Conservation (phyloP, 2,797 vertebrate species). For the Ctenosaura bakeri region DNA sequence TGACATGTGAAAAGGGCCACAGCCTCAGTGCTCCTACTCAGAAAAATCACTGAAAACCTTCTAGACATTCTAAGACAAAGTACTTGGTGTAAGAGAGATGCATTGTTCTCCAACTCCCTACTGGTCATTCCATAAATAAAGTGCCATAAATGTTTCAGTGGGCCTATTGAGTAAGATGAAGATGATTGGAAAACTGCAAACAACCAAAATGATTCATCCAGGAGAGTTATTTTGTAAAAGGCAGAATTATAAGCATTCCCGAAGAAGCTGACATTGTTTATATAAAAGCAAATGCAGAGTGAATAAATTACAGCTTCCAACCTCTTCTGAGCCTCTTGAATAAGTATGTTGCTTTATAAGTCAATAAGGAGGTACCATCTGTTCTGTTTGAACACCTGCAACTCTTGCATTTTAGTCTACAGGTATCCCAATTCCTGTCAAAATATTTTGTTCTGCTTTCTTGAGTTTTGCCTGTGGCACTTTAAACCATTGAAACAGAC, state of each 20-base stretch:
- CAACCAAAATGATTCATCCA: slow-evolving; percentile 14
- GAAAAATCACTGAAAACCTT: background rate
- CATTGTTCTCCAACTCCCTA: slow-evolving; percentile 19
- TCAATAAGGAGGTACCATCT: slow-evolving; percentile 37
- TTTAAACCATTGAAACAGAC: slow-evolving; percentile 34
- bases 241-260: slow-evolving; percentile 17
- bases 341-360: slow-evolving; percentile 39
- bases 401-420: slow-evolving; percentile 24
- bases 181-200: slow-evolving; percentile 17
- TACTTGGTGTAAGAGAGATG: background rate
- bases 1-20: too few species aligned
- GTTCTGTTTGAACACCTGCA: slow-evolving; percentile 13
- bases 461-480: slow-evolving; percentile 10
- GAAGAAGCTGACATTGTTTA: slow-evolving; percentile 35
- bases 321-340: slow-evolving; percentile 26
- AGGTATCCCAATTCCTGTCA: slow-evolving; percentile 36
- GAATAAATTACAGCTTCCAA: background rate
- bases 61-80: background rate
- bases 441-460: slow-evolving; percentile 46
- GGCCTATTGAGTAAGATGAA: slow-evolving; percentile 9
- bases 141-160: slow-evolving; percentile 34
- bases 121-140: slow-evolving; percentile 17
- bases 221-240: slow-evolving; percentile 36
- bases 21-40: background rate
- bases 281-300: slow-evolving; percentile 11